Evolutionary conservation across 2,797 vertebrate genomes (phyloP).

Genomic region (Malacoraja senta): DNA sequence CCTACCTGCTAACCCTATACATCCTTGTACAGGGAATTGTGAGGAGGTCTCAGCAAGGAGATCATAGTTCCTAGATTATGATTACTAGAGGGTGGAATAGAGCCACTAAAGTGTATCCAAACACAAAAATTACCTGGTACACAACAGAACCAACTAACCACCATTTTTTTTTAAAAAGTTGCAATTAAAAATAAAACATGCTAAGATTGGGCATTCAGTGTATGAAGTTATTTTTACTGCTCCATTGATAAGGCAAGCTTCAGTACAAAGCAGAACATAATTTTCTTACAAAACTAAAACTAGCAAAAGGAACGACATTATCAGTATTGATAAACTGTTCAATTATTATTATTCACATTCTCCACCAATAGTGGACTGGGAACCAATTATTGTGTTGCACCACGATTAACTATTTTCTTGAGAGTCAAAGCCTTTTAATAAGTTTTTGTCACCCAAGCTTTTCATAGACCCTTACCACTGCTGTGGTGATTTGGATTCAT

Average conservation of each 20-base stretch:
- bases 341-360: neutral
- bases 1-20: neutral
- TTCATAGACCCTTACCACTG: conserved; percentile 60
- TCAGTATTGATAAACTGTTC: neutral
- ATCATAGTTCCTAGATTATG: neutral
- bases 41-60: neutral
- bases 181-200: neutral
- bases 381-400: neutral
- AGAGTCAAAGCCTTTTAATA: neutral
- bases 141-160: neutral
- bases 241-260: neutral
- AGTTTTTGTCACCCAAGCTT: neutral
- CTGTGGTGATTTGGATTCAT: conserved; percentile 66
- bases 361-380: neutral
- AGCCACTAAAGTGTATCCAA: neutral
- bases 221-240: neutral
- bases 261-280: neutral
- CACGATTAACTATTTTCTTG: neutral
- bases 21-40: neutral
- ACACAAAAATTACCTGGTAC: neutral
- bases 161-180: neutral
- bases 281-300: neutral
- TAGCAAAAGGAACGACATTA: neutral
- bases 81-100: neutral
- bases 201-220: neutral